A percentile compares a stretch with the other conserved stretches of the same genome.
Evolutionary conservation across 1,140 invertebrate genomes (phyloP).

Genomic region (Thaumatotibia leucotreta): DNA sequence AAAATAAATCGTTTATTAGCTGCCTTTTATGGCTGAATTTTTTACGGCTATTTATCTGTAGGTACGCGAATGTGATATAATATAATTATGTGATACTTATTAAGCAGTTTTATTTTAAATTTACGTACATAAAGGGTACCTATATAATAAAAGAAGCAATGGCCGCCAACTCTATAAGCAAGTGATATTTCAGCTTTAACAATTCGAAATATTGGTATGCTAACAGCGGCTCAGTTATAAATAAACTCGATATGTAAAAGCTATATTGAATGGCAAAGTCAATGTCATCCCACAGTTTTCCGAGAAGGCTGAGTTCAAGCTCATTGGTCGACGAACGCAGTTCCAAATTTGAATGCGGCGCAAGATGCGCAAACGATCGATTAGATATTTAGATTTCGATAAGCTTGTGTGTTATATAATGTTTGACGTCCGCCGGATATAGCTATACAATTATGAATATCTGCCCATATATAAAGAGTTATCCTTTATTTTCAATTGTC

Average conservation of each 20-base stretch:
- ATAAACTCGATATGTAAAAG: conserved; percentile 10
- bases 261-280: conserved; percentile 38
- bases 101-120: too few species aligned
- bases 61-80: too few species aligned
- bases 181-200: not conserved
- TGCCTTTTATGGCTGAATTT: too few species aligned
- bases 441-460: conserved; percentile 26
- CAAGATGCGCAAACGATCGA: conserved; percentile 66
- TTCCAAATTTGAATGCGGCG: conserved; percentile 71
- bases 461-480: not conserved
- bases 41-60: too few species aligned
- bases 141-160: too few species aligned
- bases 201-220: conserved; percentile 10
- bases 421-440: conserved; percentile 50
- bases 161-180: not conserved
- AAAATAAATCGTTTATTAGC: too few species aligned
- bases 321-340: conserved; percentile 56
- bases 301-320: conserved; percentile 37
- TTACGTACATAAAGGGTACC: too few species aligned
- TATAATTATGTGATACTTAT: too few species aligned
- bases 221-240: not conserved
- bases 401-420: conserved; percentile 42
- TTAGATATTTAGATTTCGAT: conserved; percentile 62
- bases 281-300: conserved; percentile 45
- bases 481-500: not conserved